Conservation (phyloP, 2,888 invertebrate species). For the Acrobasis repandana region DNA sequence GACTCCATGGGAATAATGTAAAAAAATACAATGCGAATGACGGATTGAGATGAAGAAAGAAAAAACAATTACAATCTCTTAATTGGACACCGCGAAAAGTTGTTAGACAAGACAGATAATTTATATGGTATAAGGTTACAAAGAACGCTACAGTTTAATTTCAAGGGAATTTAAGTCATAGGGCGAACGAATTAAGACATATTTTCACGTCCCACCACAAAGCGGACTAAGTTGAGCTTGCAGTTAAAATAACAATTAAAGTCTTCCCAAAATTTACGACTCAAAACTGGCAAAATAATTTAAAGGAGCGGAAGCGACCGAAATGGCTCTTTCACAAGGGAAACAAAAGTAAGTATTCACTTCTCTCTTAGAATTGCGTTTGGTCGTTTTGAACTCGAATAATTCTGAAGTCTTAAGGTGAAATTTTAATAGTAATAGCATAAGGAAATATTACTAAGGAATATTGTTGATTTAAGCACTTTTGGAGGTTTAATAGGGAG, state of each 20-base stretch:
- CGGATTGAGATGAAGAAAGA: constrained; percentile 14
- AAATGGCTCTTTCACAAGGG: constrained; percentile 70
- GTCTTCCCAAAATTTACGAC: constrained; percentile 80
- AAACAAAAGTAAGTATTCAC: constrained; percentile 74
- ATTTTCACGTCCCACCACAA: constrained; percentile 65
- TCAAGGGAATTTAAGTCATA: constrained; percentile 76
- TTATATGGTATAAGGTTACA: constrained; percentile 47
- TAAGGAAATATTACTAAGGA: constrained; percentile 73
- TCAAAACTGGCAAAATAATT: constrained; percentile 79
- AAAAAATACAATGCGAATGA: constrained; percentile 4
- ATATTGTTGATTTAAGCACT: constrained; percentile 72
- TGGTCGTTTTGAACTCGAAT: constrained; percentile 60
- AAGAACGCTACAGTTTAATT: constrained; percentile 58
- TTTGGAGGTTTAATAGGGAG: constrained; percentile 43
- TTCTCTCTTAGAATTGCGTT: constrained; percentile 58
- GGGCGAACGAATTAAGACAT: constrained; percentile 78
- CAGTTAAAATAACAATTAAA: constrained; percentile 84
- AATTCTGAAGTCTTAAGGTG: constrained; percentile 64
- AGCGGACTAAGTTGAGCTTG: constrained; percentile 75
- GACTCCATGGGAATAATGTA: constrained; percentile 20
- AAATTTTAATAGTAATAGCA: constrained; percentile 78
- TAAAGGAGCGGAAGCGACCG: constrained; percentile 67
- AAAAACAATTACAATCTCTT: constrained; percentile 26
- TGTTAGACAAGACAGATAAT: constrained; percentile 49
- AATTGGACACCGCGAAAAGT: constrained; percentile 41